A percentile compares a stretch with the other conserved stretches of the same genome.
phyloP scores from a whole-genome alignment of 2,797 vertebrate genomes.

The Smutsia temminckii region DNA sequence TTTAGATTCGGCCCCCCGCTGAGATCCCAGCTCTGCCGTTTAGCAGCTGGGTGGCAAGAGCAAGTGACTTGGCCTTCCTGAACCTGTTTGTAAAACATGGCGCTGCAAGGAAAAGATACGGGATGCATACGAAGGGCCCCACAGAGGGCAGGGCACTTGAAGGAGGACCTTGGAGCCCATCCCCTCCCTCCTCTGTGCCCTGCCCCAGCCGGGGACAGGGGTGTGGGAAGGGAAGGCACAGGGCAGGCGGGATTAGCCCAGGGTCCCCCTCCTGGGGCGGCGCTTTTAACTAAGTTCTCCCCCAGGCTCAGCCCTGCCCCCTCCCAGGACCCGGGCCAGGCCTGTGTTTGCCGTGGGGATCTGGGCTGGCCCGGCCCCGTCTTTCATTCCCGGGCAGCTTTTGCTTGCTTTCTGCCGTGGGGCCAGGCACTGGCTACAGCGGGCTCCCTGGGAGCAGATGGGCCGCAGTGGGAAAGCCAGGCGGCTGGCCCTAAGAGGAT shows the following conservation, averaged over 20 bases:
- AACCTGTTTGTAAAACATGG: slow-evolving; percentile 1
- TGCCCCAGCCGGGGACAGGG: background rate
- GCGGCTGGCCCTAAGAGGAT: slow-evolving; percentile 69
- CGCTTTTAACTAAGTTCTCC: slow-evolving; percentile 65
- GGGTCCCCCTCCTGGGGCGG: slow-evolving; percentile 66
- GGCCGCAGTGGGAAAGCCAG: slow-evolving; percentile 61
- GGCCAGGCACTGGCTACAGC: background rate
- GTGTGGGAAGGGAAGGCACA: slow-evolving; percentile 70
- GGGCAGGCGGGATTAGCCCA: slow-evolving; percentile 71
- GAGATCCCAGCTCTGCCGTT: background rate
- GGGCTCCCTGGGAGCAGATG: slow-evolving; percentile 71
- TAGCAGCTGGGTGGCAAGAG: slow-evolving; percentile 6
- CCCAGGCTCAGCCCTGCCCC: slow-evolving; percentile 72
- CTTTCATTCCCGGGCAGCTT: slow-evolving; percentile 70
- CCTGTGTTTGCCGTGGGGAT: slow-evolving; percentile 77
- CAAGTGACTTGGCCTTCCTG: background rate
- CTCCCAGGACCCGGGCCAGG: slow-evolving; percentile 76
- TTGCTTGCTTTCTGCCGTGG: slow-evolving; percentile 64
- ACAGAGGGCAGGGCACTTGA: background rate
- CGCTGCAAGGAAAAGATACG: background rate
- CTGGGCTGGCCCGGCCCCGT: slow-evolving; percentile 12
- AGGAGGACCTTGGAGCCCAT: slow-evolving; percentile 8
- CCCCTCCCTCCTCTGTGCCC: background rate
- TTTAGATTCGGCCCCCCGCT: background rate
- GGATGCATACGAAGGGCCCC: background rate